A percentile compares a stretch with the other conserved stretches of the same genome.
These are phyloP conservation scores for Phrynocephalus vlangalii DNA, from an alignment of 2,797 vertebrate genomes.

Conservation along the genomic window DNA sequence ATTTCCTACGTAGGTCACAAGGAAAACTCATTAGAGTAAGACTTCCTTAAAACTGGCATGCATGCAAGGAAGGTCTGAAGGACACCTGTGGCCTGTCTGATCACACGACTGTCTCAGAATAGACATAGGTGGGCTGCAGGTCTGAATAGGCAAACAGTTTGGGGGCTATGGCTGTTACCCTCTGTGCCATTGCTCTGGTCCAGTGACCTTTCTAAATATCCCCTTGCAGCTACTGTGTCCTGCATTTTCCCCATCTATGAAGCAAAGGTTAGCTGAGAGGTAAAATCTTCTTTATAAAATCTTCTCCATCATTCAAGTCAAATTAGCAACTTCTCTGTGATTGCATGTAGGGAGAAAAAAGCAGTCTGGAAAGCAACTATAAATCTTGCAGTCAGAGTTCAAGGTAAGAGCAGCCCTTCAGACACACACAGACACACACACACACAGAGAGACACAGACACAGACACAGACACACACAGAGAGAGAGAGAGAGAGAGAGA, in stretches of 20 bases:
- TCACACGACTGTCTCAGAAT: neutral
- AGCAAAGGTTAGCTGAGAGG: neutral
- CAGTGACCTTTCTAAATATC: neutral
- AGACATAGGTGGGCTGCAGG: neutral
- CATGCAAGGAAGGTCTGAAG: conserved; percentile 18
- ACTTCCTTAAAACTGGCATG: conserved; percentile 10
- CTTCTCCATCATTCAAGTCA: neutral
- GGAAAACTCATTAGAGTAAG: conserved; percentile 16
- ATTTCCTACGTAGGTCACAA: neutral
- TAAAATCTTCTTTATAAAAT: no score
- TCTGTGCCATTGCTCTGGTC: neutral
- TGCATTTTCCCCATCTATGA: neutral
- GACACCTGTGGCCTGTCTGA: neutral
- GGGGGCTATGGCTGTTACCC: neutral
- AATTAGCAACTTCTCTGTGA: neutral
- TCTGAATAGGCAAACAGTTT: neutral
- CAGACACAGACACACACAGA: no score
- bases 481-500: no score
- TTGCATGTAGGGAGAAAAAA: neutral
- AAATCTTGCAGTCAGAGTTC: neutral
- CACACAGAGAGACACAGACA: no score
- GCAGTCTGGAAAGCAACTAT: neutral
- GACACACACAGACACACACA: no score
- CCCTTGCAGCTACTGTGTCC: neutral
- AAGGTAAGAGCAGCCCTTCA: no score